Percentiles rank a stretch among this genome's conserved stretches.
phyloP scores from a whole-genome alignment of 1,140 invertebrate genomes.

The Drosophila sp. region DNA sequence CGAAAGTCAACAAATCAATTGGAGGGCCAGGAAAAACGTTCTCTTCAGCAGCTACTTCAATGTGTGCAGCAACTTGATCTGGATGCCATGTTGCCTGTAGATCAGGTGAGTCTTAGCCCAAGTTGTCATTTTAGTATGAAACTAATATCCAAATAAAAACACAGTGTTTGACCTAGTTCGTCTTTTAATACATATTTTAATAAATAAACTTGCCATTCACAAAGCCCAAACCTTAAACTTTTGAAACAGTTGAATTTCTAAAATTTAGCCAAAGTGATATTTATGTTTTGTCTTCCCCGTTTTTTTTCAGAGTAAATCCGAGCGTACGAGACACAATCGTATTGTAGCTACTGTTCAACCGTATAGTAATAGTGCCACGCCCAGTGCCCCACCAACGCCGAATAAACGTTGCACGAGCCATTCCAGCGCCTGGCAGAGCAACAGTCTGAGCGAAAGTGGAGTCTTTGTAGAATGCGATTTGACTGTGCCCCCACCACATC shows the following conservation, averaged over 20 bases:
- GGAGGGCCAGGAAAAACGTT: slow-evolving; percentile 84
- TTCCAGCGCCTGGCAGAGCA: slow-evolving; percentile 66
- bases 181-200: slow-evolving; percentile 20
- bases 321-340: slow-evolving; percentile 47
- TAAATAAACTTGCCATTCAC: slow-evolving; percentile 1
- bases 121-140: slow-evolving; percentile 29
- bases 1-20: slow-evolving; percentile 48
- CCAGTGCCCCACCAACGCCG: slow-evolving; percentile 60
- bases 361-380: slow-evolving; percentile 72
- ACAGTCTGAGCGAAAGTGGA: slow-evolving; percentile 86
- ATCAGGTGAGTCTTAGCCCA: slow-evolving; percentile 46
- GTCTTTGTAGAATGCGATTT: slow-evolving; percentile 85
- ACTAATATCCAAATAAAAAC: background rate
- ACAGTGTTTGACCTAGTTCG: background rate
- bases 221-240: background rate
- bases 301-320: slow-evolving; percentile 36
- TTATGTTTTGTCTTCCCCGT: slow-evolving; percentile 51
- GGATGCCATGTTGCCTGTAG: slow-evolving; percentile 67
- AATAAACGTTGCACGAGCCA: slow-evolving; percentile 45
- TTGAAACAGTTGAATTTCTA: slow-evolving; percentile 3
- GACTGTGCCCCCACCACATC: slow-evolving; percentile 80
- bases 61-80: slow-evolving; percentile 85
- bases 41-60: slow-evolving; percentile 85
- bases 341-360: slow-evolving; percentile 81
- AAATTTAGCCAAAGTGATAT: slow-evolving; percentile 43